Conservation (phyloP, 2,113 vertebrate species). For the Leucopsar rothschildi region DNA sequence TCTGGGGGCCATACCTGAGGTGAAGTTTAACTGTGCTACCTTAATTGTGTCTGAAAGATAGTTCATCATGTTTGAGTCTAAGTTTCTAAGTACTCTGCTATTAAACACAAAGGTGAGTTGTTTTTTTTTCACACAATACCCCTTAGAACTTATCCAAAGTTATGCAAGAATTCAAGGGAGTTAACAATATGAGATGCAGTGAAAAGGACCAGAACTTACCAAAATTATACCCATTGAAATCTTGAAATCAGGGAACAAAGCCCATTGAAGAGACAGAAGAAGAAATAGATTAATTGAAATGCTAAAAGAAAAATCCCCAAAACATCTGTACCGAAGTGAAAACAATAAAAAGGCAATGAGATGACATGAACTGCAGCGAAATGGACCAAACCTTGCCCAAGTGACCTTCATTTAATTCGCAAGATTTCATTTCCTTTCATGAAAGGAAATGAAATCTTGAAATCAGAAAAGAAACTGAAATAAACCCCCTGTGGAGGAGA, state of each 20-base stretch:
- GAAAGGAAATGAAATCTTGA: background rate
- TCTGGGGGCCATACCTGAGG: fast-evolving
- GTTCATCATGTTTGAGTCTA: background rate
- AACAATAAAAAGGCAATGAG: background rate
- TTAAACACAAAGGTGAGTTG: background rate
- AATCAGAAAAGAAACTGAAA: background rate
- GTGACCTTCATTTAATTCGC: fast-evolving
- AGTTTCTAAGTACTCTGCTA: background rate
- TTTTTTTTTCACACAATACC: background rate
- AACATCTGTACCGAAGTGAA: background rate
- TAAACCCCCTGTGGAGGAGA: background rate
- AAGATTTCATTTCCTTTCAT: background rate
- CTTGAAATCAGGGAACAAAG: background rate
- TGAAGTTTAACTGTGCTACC: background rate
- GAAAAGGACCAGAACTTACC: background rate
- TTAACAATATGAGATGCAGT: background rate
- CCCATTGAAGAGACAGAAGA: fast-evolving
- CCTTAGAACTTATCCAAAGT: background rate
- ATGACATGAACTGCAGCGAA: background rate
- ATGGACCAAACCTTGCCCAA: no score
- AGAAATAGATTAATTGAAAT: background rate
- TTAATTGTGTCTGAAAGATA: background rate
- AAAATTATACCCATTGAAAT: background rate
- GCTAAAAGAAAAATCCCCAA: background rate
- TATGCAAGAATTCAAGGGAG: background rate